These are phyloP conservation scores for Crocidura indochinensis DNA, from an alignment of 2,797 vertebrate species.

Conservation along the genomic window DNA sequence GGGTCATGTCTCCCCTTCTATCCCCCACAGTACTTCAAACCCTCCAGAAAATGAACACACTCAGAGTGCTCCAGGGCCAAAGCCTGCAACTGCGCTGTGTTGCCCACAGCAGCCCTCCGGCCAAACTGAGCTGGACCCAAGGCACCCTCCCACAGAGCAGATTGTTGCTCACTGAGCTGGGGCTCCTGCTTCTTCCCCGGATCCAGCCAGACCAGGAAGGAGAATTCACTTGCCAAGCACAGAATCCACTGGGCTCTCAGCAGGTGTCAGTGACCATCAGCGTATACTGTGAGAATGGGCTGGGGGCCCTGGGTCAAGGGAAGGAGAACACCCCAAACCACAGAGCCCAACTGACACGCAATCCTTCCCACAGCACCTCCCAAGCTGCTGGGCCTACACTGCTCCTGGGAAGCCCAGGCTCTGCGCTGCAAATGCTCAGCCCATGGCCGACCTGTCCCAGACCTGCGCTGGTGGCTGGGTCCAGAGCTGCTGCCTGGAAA, in stretches of 20 bases:
- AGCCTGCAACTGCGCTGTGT: conserved; percentile 72
- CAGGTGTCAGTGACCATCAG: conserved; percentile 48
- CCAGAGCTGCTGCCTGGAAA: neutral
- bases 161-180: rapidly evolving
- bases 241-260: conserved; percentile 23
- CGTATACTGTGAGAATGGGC: conserved; percentile 76
- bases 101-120: conserved; percentile 51
- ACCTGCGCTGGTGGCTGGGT: conserved; percentile 68
- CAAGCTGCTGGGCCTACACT: conserved; percentile 10
- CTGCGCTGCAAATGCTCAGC: conserved; percentile 72
- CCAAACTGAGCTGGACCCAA: conserved; percentile 74
- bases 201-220: conserved; percentile 66
- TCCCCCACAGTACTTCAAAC: conserved; percentile 30
- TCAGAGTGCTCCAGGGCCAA: conserved; percentile 71
- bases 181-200: conserved; percentile 67
- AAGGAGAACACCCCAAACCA: too few relatives aligned
- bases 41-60: neutral
- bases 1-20: neutral
- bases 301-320: too few relatives aligned
- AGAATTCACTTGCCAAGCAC: conserved; percentile 70
- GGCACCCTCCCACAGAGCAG: neutral
- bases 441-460: neutral
- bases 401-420: conserved; percentile 34
- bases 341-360: neutral
- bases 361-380: conserved; percentile 7